phyloP scores from a whole-genome alignment of 2,888 invertebrate species.

The Watsonalla cultraria region DNA sequence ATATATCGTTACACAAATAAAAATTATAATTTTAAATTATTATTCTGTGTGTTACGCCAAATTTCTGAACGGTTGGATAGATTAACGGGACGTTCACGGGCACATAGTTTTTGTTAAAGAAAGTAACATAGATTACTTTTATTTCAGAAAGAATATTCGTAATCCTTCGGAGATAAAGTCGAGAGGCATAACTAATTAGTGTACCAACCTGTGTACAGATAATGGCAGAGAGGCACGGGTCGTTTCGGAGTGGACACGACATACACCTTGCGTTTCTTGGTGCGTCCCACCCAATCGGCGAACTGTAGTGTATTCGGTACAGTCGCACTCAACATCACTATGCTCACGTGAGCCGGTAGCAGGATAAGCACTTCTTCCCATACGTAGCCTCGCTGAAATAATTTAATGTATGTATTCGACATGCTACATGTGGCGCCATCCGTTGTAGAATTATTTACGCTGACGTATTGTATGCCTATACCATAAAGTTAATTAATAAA shows the following conservation, averaged over 20 bases:
- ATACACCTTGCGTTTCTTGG: conserved; percentile 91
- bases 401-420: neutral
- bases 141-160: neutral
- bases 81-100: no score
- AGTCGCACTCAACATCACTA: conserved; percentile 98
- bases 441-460: neutral
- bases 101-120: no score
- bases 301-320: conserved; percentile 98
- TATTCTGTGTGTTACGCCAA: no score
- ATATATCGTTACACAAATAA: no score
- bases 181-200: neutral
- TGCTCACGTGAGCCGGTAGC: conserved; percentile 94
- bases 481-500: neutral
- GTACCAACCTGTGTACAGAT: conserved; percentile 86
- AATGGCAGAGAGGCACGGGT: conserved; percentile 97
- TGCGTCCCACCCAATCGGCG: conserved; percentile 95
- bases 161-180: no score
- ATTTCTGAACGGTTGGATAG: no score
- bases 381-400: conserved; percentile 91
- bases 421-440: neutral
- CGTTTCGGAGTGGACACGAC: conserved; percentile 96
- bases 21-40: no score
- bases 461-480: no score
- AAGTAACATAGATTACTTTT: neutral
- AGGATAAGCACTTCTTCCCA: conserved; percentile 99